Percentiles rank a stretch among this genome's conserved stretches.
phyloP scores from a whole-genome alignment of 2,888 invertebrate species.

The Sipha maydis region DNA sequence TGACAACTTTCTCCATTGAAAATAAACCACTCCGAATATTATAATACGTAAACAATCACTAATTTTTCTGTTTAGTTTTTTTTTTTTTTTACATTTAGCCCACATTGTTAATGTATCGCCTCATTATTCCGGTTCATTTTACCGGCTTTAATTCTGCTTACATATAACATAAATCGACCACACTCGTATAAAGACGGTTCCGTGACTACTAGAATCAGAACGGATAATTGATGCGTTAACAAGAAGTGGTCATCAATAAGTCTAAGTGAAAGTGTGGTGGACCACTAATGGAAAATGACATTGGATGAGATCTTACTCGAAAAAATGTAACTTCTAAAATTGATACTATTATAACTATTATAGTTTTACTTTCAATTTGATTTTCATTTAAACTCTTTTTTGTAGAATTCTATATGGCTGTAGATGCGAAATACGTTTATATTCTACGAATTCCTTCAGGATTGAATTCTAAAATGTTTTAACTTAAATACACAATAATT shows the following conservation, averaged over 20 bases:
- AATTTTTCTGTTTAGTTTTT: constrained; percentile 15
- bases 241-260: constrained; percentile 40
- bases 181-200: constrained; percentile 1
- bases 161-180: constrained; percentile 1
- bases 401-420: no score
- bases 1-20: constrained; percentile 36
- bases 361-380: constrained; percentile 12
- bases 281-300: constrained; percentile 29
- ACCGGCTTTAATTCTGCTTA: constrained; percentile 1
- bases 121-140: constrained; percentile 58
- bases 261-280: constrained; percentile 37
- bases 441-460: no score
- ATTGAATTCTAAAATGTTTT: neutral
- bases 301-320: neutral
- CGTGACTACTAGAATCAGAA: constrained; percentile 45
- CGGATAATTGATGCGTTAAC: constrained; percentile 48
- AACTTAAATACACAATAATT: neutral
- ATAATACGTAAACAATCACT: constrained; percentile 42
- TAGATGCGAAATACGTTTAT: no score
- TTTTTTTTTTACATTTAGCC: constrained; percentile 16
- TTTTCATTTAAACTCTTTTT: neutral
- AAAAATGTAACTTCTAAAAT: constrained; percentile 6
- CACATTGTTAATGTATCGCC: constrained; percentile 12
- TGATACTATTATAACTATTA: neutral
- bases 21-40: constrained; percentile 19